A percentile compares a stretch with the other conserved stretches of the same genome.
Conservation (phyloP, 2,888 invertebrate species). For the Thereva nobilitata region DNA sequence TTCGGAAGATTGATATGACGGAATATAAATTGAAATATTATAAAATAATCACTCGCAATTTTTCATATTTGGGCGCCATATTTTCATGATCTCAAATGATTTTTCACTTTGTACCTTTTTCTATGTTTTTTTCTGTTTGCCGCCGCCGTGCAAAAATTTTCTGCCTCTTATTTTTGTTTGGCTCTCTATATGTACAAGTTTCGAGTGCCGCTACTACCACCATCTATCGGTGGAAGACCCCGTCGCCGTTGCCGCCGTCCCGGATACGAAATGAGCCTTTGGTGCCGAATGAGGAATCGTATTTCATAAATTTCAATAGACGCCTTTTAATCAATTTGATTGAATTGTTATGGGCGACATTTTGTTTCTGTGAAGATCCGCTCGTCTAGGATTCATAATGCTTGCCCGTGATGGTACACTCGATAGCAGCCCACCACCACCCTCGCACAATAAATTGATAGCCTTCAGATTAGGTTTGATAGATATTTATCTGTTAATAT, state of each 20-base stretch:
- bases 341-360: conserved; percentile 28
- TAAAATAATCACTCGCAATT: conserved; percentile 40
- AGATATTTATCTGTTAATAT: too few species aligned
- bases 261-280: conserved; percentile 13
- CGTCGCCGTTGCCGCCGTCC: neutral
- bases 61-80: conserved; percentile 38
- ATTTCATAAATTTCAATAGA: conserved; percentile 37
- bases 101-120: conserved; percentile 35
- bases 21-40: conserved; percentile 41
- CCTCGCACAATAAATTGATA: too few species aligned
- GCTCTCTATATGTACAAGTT: conserved; percentile 1
- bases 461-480: too few species aligned
- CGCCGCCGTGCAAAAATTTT: neutral
- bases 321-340: conserved; percentile 36
- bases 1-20: conserved; percentile 38
- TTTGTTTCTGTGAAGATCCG: conserved; percentile 4
- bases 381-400: too few species aligned
- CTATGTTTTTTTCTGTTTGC: conserved; percentile 2
- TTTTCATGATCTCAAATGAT: conserved; percentile 39
- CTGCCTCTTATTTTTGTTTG: neutral
- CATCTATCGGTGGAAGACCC: too few species aligned
- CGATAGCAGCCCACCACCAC: too few species aligned
- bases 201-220: neutral
- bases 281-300: conserved; percentile 17
- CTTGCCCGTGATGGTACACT: too few species aligned